A percentile compares a stretch with the other conserved stretches of the same genome.
These are phyloP conservation scores for Terrapene triunguis DNA, from an alignment of 2,113 vertebrate species.

Conservation along the genomic window DNA sequence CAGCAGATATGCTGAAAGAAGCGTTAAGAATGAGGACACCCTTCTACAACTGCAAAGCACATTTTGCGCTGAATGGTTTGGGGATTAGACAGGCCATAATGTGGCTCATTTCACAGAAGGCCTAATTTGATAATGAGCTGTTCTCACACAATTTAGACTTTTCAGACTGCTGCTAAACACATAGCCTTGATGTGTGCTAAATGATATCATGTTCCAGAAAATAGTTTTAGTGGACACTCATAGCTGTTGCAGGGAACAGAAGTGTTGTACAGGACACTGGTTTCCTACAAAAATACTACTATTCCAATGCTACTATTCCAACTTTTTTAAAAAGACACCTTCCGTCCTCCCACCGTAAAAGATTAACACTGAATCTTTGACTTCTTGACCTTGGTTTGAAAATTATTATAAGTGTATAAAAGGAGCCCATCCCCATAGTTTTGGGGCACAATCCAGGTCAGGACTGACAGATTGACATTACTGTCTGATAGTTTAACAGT, in stretches of 20 bases:
- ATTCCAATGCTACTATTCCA: not conserved
- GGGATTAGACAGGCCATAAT: conserved; percentile 40
- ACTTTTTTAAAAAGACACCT: not conserved
- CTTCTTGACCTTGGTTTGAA: not conserved
- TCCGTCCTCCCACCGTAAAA: not conserved
- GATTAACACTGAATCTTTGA: not conserved
- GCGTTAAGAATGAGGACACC: conserved; percentile 44
- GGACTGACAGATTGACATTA: not conserved
- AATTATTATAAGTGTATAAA: not conserved
- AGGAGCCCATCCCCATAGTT: not conserved
- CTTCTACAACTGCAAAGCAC: conserved; percentile 37
- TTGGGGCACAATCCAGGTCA: not conserved
- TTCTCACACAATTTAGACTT: conserved; percentile 38
- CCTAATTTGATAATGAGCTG: conserved; percentile 55
- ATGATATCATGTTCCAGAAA: conserved; percentile 23
- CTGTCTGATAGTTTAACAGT: not conserved
- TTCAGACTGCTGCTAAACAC: conserved; percentile 48
- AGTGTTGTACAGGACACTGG: not conserved
- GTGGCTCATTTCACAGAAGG: conserved; percentile 45
- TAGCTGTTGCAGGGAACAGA: not conserved
- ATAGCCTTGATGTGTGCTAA: not conserved
- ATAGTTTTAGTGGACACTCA: fast-evolving
- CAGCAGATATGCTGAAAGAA: not conserved
- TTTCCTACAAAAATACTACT: not conserved
- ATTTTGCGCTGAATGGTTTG: conserved; percentile 48